Evolutionary conservation across 1,140 invertebrate genomes (phyloP), one percentile per base, ranked within the genome.

Genomic region (Idris sp.): DNA sequence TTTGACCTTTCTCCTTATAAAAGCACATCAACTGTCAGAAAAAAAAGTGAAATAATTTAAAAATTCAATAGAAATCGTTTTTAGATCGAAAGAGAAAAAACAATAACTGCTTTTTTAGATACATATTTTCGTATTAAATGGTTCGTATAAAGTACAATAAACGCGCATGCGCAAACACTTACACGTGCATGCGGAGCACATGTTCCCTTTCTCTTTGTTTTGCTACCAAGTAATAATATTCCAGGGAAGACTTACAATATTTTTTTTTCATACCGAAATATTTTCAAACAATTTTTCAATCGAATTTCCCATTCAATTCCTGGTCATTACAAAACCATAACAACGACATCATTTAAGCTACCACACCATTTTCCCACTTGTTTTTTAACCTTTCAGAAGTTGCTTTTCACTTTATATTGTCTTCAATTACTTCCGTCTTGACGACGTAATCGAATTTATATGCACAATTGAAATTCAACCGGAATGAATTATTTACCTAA

Each of bases 141-240:
- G 54, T 48, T 35, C 61, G 30, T n/a, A 35, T 13, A 56, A 31
- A 49, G 68, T 73, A 73, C 68, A 73, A 64, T 73, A 59, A 73
- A 58, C 68, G 59, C 33, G 51, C 56, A 62, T 51, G 53, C 51
- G 41, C 51, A 53, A 58, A n/a, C n/a, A n/a, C n/a, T n/a, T n/a
- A 64, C 58, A 72, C 68, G 51, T 72, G 51, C 51, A 6, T 26
- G 9, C 18, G 40, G 35, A 56, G 67, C 67, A 61, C 67, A 71
- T 71, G 67, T 31, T 56, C 49, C 68, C 68, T 72, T 72, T 72
- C 68, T 72, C 68, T 72, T 72, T 56, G 49, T 58, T 48, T 62
- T 51, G 56, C 58, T 56, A 64, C 8, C 9, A 25, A 33, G 19
- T n/a, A n/a, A n/a, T 16, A 19, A 7, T 15, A 11, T 38, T 41